These are phyloP conservation scores for Monodelphis domestica DNA, from an alignment of 2,797 vertebrate genomes.

Conservation along the genomic window DNA sequence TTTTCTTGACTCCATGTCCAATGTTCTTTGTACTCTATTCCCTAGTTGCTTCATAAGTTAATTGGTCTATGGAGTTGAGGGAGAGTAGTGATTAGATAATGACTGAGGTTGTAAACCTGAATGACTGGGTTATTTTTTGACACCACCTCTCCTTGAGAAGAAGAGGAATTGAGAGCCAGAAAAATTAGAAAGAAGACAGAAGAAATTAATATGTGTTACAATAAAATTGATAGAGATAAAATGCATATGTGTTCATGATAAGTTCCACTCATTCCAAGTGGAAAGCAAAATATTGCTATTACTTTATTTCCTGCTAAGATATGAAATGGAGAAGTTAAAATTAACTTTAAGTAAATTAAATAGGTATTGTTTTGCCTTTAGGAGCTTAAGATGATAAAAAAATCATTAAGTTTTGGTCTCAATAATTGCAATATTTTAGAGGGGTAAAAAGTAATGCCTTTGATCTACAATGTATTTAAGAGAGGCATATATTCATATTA, in stretches of 20 bases:
- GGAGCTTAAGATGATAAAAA: slow-evolving; percentile 7
- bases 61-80: background rate
- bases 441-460: slow-evolving; percentile 12
- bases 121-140: background rate
- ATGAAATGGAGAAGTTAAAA: slow-evolving; percentile 63
- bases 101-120: background rate
- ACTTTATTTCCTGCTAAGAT: slow-evolving; percentile 61
- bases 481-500: background rate
- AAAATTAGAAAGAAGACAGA: slow-evolving; percentile 22
- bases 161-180: background rate
- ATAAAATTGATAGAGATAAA: slow-evolving; percentile 50
- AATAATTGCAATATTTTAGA: slow-evolving; percentile 30
- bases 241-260: background rate
- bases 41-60: background rate
- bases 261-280: slow-evolving; percentile 38
- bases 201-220: slow-evolving; percentile 55
- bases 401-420: slow-evolving; percentile 36
- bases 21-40: background rate
- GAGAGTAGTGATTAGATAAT: background rate
- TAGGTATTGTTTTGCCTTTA: slow-evolving; percentile 50
- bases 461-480: slow-evolving; percentile 29
- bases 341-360: slow-evolving; percentile 50
- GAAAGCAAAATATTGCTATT: slow-evolving; percentile 32
- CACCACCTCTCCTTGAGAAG: background rate
- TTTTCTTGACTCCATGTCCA: background rate